A percentile compares a stretch with the other conserved stretches of the same genome.
phyloP scores from a whole-genome alignment of 2,113 vertebrate genomes.

The Empidonax alnorum region DNA sequence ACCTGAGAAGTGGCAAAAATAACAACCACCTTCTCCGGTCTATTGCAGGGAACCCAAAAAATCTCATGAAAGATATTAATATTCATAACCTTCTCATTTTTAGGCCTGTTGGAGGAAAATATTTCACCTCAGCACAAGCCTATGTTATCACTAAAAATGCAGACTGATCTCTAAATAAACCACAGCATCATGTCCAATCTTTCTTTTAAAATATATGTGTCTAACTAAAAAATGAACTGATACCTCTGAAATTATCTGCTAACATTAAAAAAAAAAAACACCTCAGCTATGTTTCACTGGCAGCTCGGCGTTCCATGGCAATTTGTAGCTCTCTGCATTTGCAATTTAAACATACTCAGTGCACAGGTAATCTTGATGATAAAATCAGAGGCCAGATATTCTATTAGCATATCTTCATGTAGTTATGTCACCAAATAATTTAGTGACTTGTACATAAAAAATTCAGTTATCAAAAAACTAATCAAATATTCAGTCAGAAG shows the following conservation, averaged over 20 bases:
- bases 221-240: neutral
- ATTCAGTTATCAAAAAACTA: neutral
- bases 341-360: neutral
- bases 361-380: neutral
- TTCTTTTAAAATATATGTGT: neutral
- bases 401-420: neutral
- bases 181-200: neutral
- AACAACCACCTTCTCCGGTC: neutral
- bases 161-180: neutral
- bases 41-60: neutral
- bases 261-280: neutral
- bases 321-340: neutral
- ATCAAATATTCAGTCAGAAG: neutral
- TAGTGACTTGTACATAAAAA: neutral
- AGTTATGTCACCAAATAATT: constrained; percentile 6
- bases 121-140: neutral
- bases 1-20: neutral
- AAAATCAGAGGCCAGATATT: constrained; percentile 34
- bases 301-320: neutral
- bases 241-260: neutral
- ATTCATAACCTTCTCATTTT: neutral
- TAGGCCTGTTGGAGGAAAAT: neutral
- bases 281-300: neutral
- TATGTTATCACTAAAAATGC: neutral
- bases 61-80: neutral